Evolutionary conservation across 2,113 vertebrate genomes (phyloP).

Genomic region (Bolborhynchus lineola): DNA sequence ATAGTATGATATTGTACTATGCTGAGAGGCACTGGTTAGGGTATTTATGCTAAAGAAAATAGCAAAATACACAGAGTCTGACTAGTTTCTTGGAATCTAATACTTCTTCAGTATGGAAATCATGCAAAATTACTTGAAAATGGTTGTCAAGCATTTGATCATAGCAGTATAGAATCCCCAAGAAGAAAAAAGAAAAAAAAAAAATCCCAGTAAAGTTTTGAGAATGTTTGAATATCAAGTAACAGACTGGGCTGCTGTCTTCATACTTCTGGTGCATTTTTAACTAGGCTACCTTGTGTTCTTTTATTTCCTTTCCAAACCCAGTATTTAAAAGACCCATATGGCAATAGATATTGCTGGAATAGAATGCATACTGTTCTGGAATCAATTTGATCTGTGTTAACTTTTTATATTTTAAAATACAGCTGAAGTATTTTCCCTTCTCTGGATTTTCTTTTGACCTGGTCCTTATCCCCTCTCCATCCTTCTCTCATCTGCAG

Average conservation of each 20-base stretch:
- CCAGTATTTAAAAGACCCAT: slow-evolving; percentile 56
- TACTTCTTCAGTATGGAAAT: slow-evolving; percentile 59
- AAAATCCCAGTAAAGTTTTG: slow-evolving; percentile 47
- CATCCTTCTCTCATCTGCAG: neutral
- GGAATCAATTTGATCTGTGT: slow-evolving; percentile 47
- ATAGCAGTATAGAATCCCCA: slow-evolving; percentile 1
- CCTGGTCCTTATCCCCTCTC: neutral
- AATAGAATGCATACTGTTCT: slow-evolving; percentile 7
- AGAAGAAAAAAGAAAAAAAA: slow-evolving; percentile 33
- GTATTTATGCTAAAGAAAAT: slow-evolving; percentile 29
- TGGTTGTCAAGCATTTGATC: slow-evolving; percentile 50
- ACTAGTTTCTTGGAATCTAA: slow-evolving; percentile 48
- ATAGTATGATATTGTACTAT: slow-evolving; percentile 13
- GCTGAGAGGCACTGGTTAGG: slow-evolving; percentile 3
- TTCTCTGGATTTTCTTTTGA: neutral
- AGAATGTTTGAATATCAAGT: slow-evolving; percentile 58
- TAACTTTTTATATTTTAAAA: slow-evolving; percentile 21
- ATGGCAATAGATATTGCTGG: slow-evolving; percentile 35
- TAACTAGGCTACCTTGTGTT: slow-evolving; percentile 66
- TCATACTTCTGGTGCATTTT: slow-evolving; percentile 60
- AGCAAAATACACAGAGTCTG: neutral
- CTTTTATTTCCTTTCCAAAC: slow-evolving; percentile 66
- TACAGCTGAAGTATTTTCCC: neutral
- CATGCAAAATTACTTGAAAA: slow-evolving; percentile 58
- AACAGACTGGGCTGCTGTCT: slow-evolving; percentile 66